Conservation (phyloP, 2,888 invertebrate genomes). For the Hirtodrosophila histrioides region DNA sequence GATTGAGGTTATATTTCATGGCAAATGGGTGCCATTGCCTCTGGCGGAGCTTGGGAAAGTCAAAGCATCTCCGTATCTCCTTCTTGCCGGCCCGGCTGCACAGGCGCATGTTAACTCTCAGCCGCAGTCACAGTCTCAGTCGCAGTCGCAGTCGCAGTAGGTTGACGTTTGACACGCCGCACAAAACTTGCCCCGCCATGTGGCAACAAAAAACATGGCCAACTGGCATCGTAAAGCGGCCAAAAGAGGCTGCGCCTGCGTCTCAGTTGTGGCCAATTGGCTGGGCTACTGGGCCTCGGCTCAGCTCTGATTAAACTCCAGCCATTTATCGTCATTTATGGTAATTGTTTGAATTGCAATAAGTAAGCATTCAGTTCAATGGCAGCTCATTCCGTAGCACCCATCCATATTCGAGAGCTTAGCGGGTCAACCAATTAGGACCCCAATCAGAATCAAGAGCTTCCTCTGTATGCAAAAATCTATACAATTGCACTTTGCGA, state of each 20-base stretch:
- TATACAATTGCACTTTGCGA: conserved; percentile 1
- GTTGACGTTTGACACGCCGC: conserved; percentile 74
- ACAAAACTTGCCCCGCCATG: conserved; percentile 18
- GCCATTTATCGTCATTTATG: conserved; percentile 76
- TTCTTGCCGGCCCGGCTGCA: conserved; percentile 22
- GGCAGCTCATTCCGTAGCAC: conserved; percentile 18
- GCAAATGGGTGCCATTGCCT: conserved; percentile 69
- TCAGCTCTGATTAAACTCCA: conserved; percentile 67
- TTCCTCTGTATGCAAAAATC: conserved; percentile 2
- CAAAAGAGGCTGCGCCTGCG: conserved; percentile 53
- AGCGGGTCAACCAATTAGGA: conserved; percentile 47
- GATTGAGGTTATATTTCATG: conserved; percentile 83
- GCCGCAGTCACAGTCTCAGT: conserved; percentile 16
- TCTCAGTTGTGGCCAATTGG: conserved; percentile 10
- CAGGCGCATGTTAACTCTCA: conserved; percentile 47
- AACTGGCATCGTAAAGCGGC: conserved; percentile 45
- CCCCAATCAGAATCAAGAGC: conserved; percentile 11
- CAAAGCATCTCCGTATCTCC: conserved; percentile 23
- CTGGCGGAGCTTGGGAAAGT: conserved; percentile 60
- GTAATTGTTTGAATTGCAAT: conserved; percentile 71
- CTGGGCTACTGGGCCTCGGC: conserved; percentile 20
- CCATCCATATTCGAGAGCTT: conserved; percentile 1
- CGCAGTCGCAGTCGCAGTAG: conserved; percentile 30
- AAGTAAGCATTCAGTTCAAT: conserved; percentile 44
- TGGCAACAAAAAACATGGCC: conserved; percentile 38